Evolutionary conservation across 1,140 invertebrate species (phyloP).

Genomic region (Trinorchestia longiramus): DNA sequence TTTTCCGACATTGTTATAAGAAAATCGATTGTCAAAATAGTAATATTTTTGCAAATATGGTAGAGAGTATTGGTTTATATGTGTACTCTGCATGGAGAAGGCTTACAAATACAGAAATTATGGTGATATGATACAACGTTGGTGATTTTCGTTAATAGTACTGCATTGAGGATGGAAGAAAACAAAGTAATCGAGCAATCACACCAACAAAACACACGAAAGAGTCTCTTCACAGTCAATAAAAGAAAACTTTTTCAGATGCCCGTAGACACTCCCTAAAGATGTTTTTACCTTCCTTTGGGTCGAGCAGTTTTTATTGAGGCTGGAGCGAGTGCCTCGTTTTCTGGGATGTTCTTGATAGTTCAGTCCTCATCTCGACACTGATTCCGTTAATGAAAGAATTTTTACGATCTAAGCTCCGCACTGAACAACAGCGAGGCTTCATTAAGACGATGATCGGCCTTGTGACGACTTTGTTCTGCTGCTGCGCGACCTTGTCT

Average conservation of each 20-base stretch:
- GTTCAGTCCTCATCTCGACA: constrained; percentile 33
- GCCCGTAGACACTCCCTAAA: background rate
- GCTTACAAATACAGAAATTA: background rate
- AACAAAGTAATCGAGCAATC: background rate
- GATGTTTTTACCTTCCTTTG: background rate
- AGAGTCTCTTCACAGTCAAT: background rate
- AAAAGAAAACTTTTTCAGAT: background rate
- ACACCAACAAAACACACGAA: background rate
- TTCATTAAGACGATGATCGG: constrained; percentile 30
- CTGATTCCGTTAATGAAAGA: constrained; percentile 45
- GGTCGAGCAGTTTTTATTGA: background rate
- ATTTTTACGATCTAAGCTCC: background rate
- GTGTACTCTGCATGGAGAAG: background rate
- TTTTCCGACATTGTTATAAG: background rate
- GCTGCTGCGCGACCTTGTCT: background rate
- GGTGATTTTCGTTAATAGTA: background rate
- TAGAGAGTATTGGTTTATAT: background rate
- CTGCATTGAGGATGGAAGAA: background rate
- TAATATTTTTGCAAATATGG: background rate
- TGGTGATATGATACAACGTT: background rate
- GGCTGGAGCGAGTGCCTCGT: background rate
- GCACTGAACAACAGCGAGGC: constrained; percentile 15
- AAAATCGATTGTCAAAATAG: background rate
- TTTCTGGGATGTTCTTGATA: constrained; percentile 34
- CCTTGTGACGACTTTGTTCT: background rate